phyloP scores from a whole-genome alignment of 1,140 invertebrate genomes.

The Idris sp. region DNA sequence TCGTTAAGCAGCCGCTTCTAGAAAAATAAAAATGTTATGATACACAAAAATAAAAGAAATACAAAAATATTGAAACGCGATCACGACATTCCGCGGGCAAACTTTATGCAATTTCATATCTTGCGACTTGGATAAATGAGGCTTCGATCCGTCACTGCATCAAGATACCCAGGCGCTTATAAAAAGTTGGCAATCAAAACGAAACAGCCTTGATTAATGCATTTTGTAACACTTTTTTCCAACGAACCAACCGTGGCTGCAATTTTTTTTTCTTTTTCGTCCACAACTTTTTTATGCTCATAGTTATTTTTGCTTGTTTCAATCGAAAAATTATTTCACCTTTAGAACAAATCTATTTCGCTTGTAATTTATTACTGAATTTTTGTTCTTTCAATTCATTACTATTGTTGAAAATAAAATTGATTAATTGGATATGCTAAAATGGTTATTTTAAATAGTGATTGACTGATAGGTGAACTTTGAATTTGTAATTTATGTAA shows the following conservation, averaged over 20 bases:
- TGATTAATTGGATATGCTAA: too few species aligned
- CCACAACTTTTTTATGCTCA: background rate
- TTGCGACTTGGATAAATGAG: constrained; percentile 60
- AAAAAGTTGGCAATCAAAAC: constrained; percentile 55
- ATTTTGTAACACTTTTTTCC: constrained; percentile 46
- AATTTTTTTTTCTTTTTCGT: constrained; percentile 8
- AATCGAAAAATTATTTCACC: constrained; percentile 31
- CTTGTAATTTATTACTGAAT: constrained; percentile 2
- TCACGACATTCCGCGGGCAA: constrained; percentile 62
- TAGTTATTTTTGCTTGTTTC: constrained; percentile 33
- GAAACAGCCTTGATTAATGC: constrained; percentile 55
- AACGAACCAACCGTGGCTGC: too few species aligned
- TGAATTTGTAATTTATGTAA: constrained; percentile 14
- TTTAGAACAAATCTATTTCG: too few species aligned
- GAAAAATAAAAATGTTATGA: constrained; percentile 31
- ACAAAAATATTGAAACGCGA: constrained; percentile 39
- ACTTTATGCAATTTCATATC: constrained; percentile 63
- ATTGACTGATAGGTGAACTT: constrained; percentile 17
- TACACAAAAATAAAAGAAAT: too few species aligned
- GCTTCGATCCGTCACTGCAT: constrained; percentile 59
- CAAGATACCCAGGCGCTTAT: constrained; percentile 38
- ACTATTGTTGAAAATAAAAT: too few species aligned
- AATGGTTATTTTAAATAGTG: too few species aligned
- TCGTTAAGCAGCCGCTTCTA: constrained; percentile 48
- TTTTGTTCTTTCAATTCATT: background rate